These are phyloP conservation scores for Zosterops borbonicus DNA, from an alignment of 2,113 vertebrate species.

Conservation along the genomic window DNA sequence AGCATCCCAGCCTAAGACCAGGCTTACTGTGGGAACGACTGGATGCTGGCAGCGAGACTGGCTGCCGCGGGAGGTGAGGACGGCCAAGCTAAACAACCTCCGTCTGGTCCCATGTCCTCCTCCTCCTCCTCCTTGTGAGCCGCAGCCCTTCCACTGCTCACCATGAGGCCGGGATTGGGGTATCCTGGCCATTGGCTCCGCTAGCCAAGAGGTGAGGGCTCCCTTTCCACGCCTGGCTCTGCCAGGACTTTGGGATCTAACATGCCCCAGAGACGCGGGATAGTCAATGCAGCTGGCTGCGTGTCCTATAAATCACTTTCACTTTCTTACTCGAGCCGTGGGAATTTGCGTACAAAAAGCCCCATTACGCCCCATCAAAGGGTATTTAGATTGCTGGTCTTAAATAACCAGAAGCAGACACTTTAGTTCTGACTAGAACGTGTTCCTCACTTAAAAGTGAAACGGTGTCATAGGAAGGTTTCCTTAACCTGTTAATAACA, in stretches of 20 bases:
- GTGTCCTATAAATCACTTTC: not conserved
- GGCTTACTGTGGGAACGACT: slow-evolving; percentile 2
- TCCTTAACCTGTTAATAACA: not conserved
- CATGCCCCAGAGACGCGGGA: fast-evolving
- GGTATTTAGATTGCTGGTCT: not conserved
- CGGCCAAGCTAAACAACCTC: slow-evolving; percentile 5
- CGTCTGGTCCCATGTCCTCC: not conserved
- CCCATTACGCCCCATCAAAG: not conserved
- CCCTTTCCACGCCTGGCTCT: not conserved
- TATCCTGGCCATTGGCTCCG: fast-evolving
- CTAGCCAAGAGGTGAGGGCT: not conserved
- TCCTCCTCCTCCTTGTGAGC: not conserved
- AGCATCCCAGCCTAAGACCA: not conserved
- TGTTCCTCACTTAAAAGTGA: not conserved
- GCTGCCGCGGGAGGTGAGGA: not conserved
- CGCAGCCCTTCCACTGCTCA: not conserved
- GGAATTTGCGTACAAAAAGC: not conserved
- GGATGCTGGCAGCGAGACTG: not conserved
- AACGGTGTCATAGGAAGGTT: not conserved
- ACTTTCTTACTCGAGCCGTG: not conserved
- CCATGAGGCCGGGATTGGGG: not conserved
- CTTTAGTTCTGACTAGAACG: not conserved
- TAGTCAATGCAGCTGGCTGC: not conserved
- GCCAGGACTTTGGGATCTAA: not conserved
- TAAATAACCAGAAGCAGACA: not conserved